Base-by-base conservation (phyloP, 2,888 invertebrate genomes). In the Spisula subtruncata region DNA sequence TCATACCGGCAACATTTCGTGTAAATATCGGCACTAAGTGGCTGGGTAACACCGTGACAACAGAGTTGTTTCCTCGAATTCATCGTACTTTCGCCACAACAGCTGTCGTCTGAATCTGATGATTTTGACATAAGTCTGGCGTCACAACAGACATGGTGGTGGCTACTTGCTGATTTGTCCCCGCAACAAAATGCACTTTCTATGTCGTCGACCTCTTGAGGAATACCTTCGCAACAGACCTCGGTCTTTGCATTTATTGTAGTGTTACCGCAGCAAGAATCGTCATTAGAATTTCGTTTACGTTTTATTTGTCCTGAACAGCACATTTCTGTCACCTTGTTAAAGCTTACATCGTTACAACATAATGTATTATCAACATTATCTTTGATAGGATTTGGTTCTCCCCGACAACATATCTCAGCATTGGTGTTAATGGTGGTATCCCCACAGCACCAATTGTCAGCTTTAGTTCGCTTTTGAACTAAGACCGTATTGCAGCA, bases 231-330 rank as follows among this genome's bases (percentile, higher is more conserved):
- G 48, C 85, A 85, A 41, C 85, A 85, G 8, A 86, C 81, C n/a
- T 86, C 86, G 46, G 32, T 12, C n/a, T 54, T n/a, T 6, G 81
- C 41, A 25, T 86, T 35, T 18, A 60, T 81, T 35, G 85, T 85
- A 54, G 81, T 79, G 14, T 85, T 80, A 25, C 90, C 90, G 46
- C 84, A 84, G 66, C 84, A 90, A 29, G 80, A 84, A 66, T 90
- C 88, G 48, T 91, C 91, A 0, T 79, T 51, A 12, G 84, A 60
- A 29, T 51, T 35, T 46, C 85, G 84, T 81, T 85, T 85, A 8
- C 32, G 32, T 35, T 46, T 48, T 20, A 85, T 83, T 29, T 81
- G 79, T 18, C 88, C 90, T 18, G 60, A 84, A 56, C 90, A 90
- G 71, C 90, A 90, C 54, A 90, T 84, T 25, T 90, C 81, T 25